A percentile compares a stretch with the other conserved stretches of the same genome.
Evolutionary conservation across 2,113 vertebrate species (phyloP).

Genomic region (Neotoma lepida): DNA sequence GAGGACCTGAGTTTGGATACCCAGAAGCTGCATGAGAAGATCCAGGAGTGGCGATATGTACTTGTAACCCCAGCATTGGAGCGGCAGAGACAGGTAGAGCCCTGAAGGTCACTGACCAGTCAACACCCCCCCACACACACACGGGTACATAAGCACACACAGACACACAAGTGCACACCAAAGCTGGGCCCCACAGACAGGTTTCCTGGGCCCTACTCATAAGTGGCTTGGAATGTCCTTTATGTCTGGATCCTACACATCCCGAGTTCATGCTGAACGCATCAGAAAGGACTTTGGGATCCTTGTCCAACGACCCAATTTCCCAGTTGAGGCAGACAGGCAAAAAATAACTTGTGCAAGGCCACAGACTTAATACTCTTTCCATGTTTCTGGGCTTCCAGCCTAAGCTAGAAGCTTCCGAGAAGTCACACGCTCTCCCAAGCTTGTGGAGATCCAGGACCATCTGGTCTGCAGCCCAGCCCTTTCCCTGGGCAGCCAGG

Average conservation of each 20-base stretch:
- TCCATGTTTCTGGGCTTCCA: constrained; percentile 57
- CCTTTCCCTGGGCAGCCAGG: not conserved
- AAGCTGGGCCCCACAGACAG: not conserved
- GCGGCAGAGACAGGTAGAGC: not conserved
- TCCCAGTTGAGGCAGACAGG: not conserved
- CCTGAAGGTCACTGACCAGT: not conserved
- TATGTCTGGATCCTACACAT: fast-evolving
- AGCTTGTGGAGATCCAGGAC: not conserved
- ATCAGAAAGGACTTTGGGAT: not conserved
- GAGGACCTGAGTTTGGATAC: not conserved
- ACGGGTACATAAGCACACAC: not conserved
- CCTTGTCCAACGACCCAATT: constrained; percentile 24
- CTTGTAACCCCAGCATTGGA: no score
- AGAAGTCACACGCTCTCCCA: not conserved
- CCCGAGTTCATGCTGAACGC: not conserved
- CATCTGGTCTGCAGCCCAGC: not conserved
- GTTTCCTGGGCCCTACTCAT: not conserved
- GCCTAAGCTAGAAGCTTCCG: constrained; percentile 25
- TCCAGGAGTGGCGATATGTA: no score
- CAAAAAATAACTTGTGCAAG: not conserved
- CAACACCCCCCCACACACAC: not conserved
- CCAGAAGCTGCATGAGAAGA: not conserved
- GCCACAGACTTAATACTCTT: constrained; percentile 18
- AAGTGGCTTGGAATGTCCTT: not conserved
- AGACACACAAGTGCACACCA: not conserved